Base-by-base conservation (phyloP, 23 tunicate genomes). In the Clavelina lepadiformis region DNA sequence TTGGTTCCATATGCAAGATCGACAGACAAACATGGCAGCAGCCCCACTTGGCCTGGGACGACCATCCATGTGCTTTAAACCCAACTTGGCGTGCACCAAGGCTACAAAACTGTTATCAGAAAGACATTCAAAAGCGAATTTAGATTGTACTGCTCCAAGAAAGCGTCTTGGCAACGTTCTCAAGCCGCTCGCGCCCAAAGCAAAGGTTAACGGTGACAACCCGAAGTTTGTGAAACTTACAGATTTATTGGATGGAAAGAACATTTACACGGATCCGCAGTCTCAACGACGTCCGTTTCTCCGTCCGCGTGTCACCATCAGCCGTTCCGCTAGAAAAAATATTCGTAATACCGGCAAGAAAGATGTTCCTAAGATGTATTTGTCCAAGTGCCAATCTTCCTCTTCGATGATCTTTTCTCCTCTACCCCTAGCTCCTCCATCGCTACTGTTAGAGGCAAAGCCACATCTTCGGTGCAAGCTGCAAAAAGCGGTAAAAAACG, bases 11-110 rank as follows among this genome's bases (percentile, higher is more conserved):
- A 27, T 32, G 15, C 27, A 41, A 50, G 73, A 68, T 28, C 52
- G 44, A 1, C 73, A 68, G 24, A 50, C 19, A 6, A 68, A 47
- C 60, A 21, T 68, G 33, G 73, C 67, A 23, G 67, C 59, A 3
- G 51, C 58, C 33, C 60, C 73, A 28, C 41, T 68, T 1, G 71
- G 71, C 71, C 71, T 65, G n/a, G 57, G 73, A 29, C 29, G 35
- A 33, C 35, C 61, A 35, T 61, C 61, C 34, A 28, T 49, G 29
- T 22, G 60, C 37, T 31, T 30, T 22, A 31, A 47, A 31, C 29
- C 58, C 13, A 18, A 29, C n/a, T 29, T 46, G 4, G 6, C 73
- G 59, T 25, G 5, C 41, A 33, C 27, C 33, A 28, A 46, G 41
- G 45, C 56, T 32, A 22, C 34, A 5, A 30, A 25, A 5, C 2